Conservation (phyloP, 2,113 vertebrate genomes). For the Balaenoptera acutorostrata region DNA sequence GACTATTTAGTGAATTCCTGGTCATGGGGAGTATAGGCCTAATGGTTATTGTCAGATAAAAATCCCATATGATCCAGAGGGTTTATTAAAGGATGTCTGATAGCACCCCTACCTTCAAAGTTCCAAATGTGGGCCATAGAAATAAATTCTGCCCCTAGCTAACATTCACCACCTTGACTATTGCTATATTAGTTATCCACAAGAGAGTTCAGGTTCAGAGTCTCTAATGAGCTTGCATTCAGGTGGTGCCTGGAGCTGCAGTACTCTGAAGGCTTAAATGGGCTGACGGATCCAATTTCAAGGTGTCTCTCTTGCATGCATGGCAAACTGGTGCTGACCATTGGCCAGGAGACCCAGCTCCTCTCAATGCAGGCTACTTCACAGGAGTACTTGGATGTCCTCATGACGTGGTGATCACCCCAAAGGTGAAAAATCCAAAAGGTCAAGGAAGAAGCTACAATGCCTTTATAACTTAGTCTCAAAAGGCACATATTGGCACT, state of each 20-base stretch:
- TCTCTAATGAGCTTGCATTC: background rate
- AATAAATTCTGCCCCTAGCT: background rate
- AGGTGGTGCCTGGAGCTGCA: background rate
- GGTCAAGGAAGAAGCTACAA: background rate
- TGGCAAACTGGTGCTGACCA: fast-evolving
- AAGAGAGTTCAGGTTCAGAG: background rate
- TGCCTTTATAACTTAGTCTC: background rate
- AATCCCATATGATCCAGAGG: background rate
- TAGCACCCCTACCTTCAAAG: background rate
- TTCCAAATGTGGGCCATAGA: background rate
- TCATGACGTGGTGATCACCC: background rate
- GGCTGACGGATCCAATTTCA: background rate
- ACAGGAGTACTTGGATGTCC: background rate
- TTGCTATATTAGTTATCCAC: background rate
- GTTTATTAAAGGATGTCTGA: background rate
- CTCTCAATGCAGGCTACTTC: background rate
- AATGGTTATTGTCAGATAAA: background rate
- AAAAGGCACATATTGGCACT: background rate
- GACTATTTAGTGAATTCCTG: background rate
- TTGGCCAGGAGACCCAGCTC: too few species aligned
- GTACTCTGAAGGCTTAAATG: background rate
- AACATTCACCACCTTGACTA: background rate
- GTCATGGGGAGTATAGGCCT: background rate
- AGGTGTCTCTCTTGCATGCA: background rate
- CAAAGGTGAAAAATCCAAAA: background rate